Conservation (phyloP, 2,888 invertebrate genomes). For the Unio delphinus region DNA sequence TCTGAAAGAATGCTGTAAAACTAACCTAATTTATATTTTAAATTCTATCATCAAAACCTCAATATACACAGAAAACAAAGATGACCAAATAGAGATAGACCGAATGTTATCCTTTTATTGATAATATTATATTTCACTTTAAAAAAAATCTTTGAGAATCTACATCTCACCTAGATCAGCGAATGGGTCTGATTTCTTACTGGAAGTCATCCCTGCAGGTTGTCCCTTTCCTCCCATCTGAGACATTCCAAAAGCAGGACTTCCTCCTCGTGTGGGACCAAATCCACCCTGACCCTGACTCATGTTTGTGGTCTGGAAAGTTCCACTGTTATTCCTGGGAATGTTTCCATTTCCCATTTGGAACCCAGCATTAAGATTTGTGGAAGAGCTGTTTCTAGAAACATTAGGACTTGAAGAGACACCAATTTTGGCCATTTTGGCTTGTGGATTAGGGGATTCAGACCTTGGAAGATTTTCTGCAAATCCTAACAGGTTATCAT, state of each 20-base stretch:
- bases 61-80: too few species aligned
- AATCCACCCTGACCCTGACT: slow-evolving; percentile 16
- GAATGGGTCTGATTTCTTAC: slow-evolving; percentile 55
- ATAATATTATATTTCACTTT: too few species aligned
- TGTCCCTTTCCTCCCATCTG: slow-evolving; percentile 5
- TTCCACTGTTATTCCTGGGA: slow-evolving; percentile 23
- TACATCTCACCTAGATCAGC: slow-evolving; percentile 59
- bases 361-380: slow-evolving; percentile 23
- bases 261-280: slow-evolving; percentile 11
- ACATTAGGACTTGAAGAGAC: slow-evolving; percentile 35
- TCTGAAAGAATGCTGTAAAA: too few species aligned
- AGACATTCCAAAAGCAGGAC: slow-evolving; percentile 6
- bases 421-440: slow-evolving; percentile 2
- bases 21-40: too few species aligned
- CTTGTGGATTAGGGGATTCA: slow-evolving; percentile 1
- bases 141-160: background rate
- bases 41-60: too few species aligned
- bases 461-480: too few species aligned
- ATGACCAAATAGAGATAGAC: too few species aligned
- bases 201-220: slow-evolving; percentile 7
- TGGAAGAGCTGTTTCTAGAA: slow-evolving; percentile 39
- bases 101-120: too few species aligned
- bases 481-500: background rate
- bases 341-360: slow-evolving; percentile 18
- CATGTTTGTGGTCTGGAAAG: slow-evolving; percentile 27